A percentile compares a stretch with the other conserved stretches of the same genome.
phyloP scores from a whole-genome alignment of 2,113 vertebrate genomes.

The Glaucomys volans region DNA sequence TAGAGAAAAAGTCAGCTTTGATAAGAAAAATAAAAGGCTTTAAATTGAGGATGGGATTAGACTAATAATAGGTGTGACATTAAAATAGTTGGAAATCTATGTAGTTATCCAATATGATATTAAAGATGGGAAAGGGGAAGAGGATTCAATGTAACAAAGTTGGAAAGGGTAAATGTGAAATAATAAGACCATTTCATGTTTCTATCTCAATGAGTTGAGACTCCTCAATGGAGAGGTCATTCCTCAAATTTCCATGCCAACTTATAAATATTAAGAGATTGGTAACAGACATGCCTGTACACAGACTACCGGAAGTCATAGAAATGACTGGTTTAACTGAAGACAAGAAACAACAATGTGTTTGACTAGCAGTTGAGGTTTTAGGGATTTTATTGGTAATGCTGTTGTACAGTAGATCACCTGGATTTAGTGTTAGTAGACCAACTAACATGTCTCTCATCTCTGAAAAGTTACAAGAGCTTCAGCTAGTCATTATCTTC shows the following conservation, averaged over 20 bases:
- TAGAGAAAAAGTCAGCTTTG: neutral
- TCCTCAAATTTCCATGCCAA: neutral
- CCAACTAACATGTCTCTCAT: neutral
- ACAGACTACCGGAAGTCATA: neutral
- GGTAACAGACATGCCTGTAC: neutral
- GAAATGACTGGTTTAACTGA: neutral
- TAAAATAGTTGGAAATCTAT: slow-evolving; percentile 17
- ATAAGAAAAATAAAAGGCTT: neutral
- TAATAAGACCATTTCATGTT: neutral
- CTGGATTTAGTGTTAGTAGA: neutral
- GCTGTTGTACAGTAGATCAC: neutral
- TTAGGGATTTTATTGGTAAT: neutral
- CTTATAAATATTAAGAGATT: neutral
- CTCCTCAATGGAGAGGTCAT: neutral
- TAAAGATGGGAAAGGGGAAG: neutral
- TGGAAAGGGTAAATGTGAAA: neutral
- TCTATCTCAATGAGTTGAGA: neutral
- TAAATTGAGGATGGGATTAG: neutral
- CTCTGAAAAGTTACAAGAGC: neutral
- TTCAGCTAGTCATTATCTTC: neutral
- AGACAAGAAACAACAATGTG: neutral
- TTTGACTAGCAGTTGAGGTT: neutral
- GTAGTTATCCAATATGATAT: neutral
- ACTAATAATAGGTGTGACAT: neutral
- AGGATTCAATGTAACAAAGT: neutral